A percentile compares a stretch with the other conserved stretches of the same genome.
These are phyloP conservation scores for Pyrocephalus nanus DNA, from an alignment of 2,797 vertebrate species.

Conservation along the genomic window DNA sequence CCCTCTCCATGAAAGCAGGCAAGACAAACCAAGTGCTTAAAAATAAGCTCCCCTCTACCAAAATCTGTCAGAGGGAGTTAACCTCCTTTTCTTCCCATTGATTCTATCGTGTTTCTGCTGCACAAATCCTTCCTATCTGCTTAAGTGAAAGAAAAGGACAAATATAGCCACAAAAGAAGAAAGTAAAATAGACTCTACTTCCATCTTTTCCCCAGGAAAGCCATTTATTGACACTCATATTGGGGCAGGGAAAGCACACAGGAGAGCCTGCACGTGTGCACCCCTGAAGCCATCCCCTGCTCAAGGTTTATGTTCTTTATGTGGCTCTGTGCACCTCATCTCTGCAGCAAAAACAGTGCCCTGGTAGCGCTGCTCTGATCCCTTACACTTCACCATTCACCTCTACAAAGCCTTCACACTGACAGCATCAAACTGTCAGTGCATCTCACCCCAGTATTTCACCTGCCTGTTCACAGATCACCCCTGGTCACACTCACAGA, in stretches of 20 bases:
- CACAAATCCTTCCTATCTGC: background rate
- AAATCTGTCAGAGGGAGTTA: background rate
- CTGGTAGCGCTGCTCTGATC: background rate
- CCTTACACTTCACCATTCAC: background rate
- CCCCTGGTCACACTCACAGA: background rate
- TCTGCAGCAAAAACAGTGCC: rapidly evolving
- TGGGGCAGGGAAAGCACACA: background rate
- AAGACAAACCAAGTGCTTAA: background rate
- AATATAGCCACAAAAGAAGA: background rate
- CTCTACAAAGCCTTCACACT: background rate
- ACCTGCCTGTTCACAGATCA: background rate
- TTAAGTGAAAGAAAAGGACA: background rate
- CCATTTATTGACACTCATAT: rapidly evolving
- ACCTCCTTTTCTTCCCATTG: background rate
- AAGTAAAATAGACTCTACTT: background rate
- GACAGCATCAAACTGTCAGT: rapidly evolving
- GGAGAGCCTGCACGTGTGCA: background rate
- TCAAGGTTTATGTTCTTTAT: rapidly evolving
- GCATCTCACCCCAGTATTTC: rapidly evolving
- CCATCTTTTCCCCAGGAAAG: background rate
- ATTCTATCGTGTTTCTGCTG: background rate
- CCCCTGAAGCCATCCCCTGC: background rate
- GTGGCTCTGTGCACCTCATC: background rate
- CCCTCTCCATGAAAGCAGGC: background rate
- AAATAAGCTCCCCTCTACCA: background rate